phyloP scores from a whole-genome alignment of 2,797 vertebrate species.

The Leptoclinus maculatus region DNA sequence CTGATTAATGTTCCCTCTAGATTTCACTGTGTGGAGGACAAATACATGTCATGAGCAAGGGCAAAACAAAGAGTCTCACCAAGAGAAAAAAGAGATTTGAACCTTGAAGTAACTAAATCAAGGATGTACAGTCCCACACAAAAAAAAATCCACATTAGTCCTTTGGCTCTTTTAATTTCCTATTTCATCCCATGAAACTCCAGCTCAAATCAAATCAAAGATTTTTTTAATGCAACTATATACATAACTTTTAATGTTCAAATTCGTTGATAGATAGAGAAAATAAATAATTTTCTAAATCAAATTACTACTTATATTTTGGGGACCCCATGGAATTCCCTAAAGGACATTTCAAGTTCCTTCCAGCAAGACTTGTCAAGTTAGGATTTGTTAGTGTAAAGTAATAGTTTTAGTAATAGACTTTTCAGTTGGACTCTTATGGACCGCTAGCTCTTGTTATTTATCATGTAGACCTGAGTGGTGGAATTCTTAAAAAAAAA shows the following conservation, averaged over 20 bases:
- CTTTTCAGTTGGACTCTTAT: neutral
- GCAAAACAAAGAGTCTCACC: slow-evolving; percentile 9
- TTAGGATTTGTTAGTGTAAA: neutral
- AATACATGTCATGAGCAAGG: slow-evolving; percentile 6
- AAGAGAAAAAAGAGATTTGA: neutral
- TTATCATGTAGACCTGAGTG: neutral
- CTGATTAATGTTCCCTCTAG: slow-evolving; percentile 31
- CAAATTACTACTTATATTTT: neutral
- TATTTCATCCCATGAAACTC: neutral
- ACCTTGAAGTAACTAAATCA: slow-evolving; percentile 8
- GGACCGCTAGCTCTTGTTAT: neutral
- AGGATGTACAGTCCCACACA: neutral
- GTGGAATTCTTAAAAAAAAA: neutral
- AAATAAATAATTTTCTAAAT: neutral
- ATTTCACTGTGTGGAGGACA: slow-evolving; percentile 18
- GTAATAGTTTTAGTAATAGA: neutral
- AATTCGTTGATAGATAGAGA: neutral
- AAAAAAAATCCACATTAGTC: neutral
- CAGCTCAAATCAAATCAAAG: no score
- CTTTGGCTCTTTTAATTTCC: neutral
- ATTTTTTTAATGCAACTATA: neutral
- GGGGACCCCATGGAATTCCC: neutral
- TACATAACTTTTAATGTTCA: neutral
- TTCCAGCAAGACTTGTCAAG: neutral
- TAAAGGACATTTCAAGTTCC: neutral